A percentile compares a stretch with the other conserved stretches of the same genome.
Conservation (phyloP, 64 coral and sea anemone species). For the Porites lutea region DNA sequence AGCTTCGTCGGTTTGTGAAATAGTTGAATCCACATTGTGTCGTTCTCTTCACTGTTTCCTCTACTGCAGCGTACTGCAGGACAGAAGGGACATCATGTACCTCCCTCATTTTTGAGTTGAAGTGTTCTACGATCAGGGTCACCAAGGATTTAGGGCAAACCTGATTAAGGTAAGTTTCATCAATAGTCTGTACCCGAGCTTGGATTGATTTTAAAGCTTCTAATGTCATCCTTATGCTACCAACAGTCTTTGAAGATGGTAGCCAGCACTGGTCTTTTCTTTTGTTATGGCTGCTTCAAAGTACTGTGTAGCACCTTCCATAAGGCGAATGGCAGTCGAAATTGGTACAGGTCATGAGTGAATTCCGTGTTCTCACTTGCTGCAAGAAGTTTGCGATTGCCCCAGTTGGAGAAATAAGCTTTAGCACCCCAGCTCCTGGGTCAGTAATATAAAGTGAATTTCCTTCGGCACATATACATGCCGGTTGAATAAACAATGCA, state of each 20-base stretch:
- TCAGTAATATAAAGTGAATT: slow-evolving; percentile 32
- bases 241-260: slow-evolving; percentile 39
- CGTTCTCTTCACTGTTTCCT: slow-evolving; percentile 59
- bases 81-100: not conserved
- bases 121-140: no score
- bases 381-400: slow-evolving; percentile 23
- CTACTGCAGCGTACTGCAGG: slow-evolving; percentile 50
- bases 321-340: not conserved
- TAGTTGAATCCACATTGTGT: slow-evolving; percentile 54
- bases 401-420: slow-evolving; percentile 15
- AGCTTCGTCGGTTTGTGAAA: slow-evolving; percentile 38
- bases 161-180: slow-evolving; percentile 28
- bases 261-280: slow-evolving; percentile 17
- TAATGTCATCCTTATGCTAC: slow-evolving; percentile 44
- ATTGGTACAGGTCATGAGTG: not conserved
- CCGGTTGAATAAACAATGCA: not conserved
- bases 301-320: slow-evolving; percentile 14
- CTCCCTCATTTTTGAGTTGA: no score
- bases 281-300: not conserved
- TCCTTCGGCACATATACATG: slow-evolving; percentile 6
- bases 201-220: not conserved
- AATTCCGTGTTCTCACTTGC: not conserved
- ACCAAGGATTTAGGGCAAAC: slow-evolving; percentile 58
- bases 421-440: slow-evolving; percentile 33
- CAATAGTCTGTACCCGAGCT: not conserved